Evolutionary conservation across 2,797 vertebrate genomes (phyloP), one percentile per base, ranked within the genome.

Genomic region (Merluccius polli): DNA sequence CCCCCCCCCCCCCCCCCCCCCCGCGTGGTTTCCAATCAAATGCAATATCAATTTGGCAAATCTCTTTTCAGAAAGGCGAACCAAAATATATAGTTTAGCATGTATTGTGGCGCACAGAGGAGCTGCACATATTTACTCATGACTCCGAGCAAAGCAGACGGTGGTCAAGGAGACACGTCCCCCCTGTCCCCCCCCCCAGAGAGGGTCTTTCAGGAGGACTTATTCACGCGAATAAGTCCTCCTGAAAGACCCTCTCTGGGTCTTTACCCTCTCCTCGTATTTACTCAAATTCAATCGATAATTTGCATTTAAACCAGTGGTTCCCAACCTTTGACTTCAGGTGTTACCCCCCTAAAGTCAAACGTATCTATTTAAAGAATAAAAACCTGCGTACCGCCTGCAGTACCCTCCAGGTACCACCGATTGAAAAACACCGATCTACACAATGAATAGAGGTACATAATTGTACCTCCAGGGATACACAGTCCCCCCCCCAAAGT

Each of bases 371-470:
- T n/a, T n/a, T n/a, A n/a, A n/a, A n/a, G n/a, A n/a, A n/a, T n/a
- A n/a, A n/a, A n/a, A n/a, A n/a, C n/a, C n/a, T n/a, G n/a, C n/a
- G n/a, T n/a, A n/a, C n/a, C n/a, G n/a, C n/a, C n/a, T n/a, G n/a
- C n/a, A n/a, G n/a, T n/a, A n/a, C n/a, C n/a, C n/a, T n/a, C n/a
- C n/a, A n/a, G n/a, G n/a, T n/a, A n/a, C n/a, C n/a, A n/a, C n/a
- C n/a, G n/a, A n/a, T n/a, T n/a, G n/a, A n/a, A n/a, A n/a, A n/a
- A n/a, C n/a, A n/a, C n/a, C n/a, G n/a, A n/a, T n/a, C 38, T 86
- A 83, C 82, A 84, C 83, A 73, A 85, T 84, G 85, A 90, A 86
- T 83, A 82, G 81, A 88, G 86, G 86, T 84, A 78, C 72, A 65
- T 83, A 89, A 85, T 82, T 89, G 80, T 89, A 88, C 81, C 87